Evolutionary conservation across 2,888 invertebrate genomes (phyloP), one percentile per base, ranked within the genome.

Genomic region (Rhaphigaster nebulosa): DNA sequence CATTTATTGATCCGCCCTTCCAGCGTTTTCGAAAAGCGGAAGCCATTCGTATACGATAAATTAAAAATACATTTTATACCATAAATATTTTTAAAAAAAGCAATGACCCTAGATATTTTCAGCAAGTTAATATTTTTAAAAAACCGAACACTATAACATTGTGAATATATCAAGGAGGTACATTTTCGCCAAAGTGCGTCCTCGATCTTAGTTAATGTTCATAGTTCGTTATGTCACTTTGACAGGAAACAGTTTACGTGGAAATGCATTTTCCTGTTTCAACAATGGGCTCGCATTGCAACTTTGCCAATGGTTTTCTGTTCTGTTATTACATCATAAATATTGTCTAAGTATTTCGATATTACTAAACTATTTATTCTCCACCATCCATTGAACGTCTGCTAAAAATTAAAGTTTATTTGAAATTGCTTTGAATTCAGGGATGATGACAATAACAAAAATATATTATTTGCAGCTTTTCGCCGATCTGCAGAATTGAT

Each of bases 221-320:
- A 76, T 76, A 76, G 20, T 38, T 76, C 70, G 38, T 76, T 76
- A 76, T 76, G 23, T 38, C 70, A 76, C 70, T 45, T n/a, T n/a
- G 13, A n/a, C 45, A 84, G 84, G 84, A 84, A 84, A 84, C 84
- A n/a, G n/a, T 84, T 76, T 15, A 84, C 45, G 13, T 34, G 84
- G 45, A 84, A 84, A 84, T 50, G 45, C 84, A 84, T 84, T 84
- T 84, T 50, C 84, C 84, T 84, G 45, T 45, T 45, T 45, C 2
- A 84, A 84, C 84, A 84, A 84, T 84, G 45, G 45, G 34, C 34
- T 13, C 45, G 6, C 41, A 84, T 45, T 45, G 84, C 45, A 45
- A 80, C 41, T 23, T 41, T 18, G 41, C 1, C 20, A 76, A 38
- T 29, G 34, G 38, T 76, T n/a, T 60, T 34, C 13, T 76, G 38